These are phyloP conservation scores for Oligia latruncula DNA, from an alignment of 2,888 invertebrate species.

Conservation along the genomic window DNA sequence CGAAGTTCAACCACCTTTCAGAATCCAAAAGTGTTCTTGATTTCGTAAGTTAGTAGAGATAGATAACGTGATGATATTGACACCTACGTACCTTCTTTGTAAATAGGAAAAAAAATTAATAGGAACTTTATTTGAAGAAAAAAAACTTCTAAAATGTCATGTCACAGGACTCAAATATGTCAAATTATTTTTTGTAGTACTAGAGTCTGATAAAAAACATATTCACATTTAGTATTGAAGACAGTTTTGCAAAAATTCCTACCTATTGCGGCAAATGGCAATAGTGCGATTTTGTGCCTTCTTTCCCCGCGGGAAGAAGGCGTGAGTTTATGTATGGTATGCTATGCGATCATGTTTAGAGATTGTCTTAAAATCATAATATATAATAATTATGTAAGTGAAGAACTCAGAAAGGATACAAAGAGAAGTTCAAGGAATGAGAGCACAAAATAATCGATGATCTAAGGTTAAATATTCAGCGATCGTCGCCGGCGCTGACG, in stretches of 20 bases:
- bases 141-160: constrained; percentile 50
- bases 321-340: neutral
- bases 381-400: neutral
- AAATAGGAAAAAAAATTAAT: constrained; percentile 37
- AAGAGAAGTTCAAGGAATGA: constrained; percentile 74
- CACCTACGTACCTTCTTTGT: constrained; percentile 51
- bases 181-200: constrained; percentile 52
- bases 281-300: neutral
- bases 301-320: neutral
- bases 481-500: constrained; percentile 72
- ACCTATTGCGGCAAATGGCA: constrained; percentile 4
- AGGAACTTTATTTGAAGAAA: constrained; percentile 23
- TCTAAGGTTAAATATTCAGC: constrained; percentile 84
- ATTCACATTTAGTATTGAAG: constrained; percentile 32
- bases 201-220: constrained; percentile 25
- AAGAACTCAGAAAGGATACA: constrained; percentile 36
- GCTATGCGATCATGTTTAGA: constrained; percentile 35
- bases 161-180: constrained; percentile 54
- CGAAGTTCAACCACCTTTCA: constrained; percentile 66
- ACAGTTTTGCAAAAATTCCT: constrained; percentile 46
- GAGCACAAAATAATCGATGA: constrained; percentile 76
- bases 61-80: constrained; percentile 41
- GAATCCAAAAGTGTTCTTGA: constrained; percentile 41
- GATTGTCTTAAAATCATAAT: constrained; percentile 38
- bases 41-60: constrained; percentile 39